These are phyloP conservation scores for Trimorus sp. DNA, from an alignment of 2,888 invertebrate genomes.

Conservation along the genomic window DNA sequence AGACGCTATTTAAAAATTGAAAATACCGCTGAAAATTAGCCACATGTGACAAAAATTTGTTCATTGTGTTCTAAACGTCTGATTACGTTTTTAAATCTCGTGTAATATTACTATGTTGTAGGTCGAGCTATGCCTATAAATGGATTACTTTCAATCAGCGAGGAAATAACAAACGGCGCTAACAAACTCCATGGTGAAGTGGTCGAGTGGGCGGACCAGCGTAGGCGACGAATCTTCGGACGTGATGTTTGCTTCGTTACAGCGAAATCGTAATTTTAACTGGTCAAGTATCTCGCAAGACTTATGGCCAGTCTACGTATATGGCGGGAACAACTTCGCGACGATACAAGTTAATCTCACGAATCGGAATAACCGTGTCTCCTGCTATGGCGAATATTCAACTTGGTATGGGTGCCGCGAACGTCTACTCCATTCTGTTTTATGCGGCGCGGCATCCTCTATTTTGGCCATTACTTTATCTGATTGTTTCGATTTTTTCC, in stretches of 20 bases:
- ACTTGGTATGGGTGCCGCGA: conserved; percentile 28
- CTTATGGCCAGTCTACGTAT: conserved; percentile 76
- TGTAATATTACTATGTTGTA: not conserved
- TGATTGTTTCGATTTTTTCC: conserved; percentile 15
- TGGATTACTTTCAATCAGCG: not conserved
- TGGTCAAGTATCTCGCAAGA: conserved; percentile 75
- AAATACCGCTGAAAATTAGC: no score
- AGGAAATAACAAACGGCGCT: conserved; percentile 48
- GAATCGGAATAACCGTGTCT: conserved; percentile 65
- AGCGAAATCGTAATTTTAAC: conserved; percentile 79
- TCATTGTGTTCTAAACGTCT: no score
- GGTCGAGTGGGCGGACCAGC: conserved; percentile 70
- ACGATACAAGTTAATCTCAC: conserved; percentile 79
- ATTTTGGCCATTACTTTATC: conserved; percentile 33
- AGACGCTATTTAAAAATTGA: no score
- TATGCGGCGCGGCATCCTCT: conserved; percentile 10
- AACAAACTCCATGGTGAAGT: conserved; percentile 64
- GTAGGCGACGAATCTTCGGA: conserved; percentile 70
- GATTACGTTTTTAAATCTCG: no score
- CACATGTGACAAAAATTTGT: no score
- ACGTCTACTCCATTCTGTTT: conserved; percentile 56
- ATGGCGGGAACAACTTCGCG: conserved; percentile 73
- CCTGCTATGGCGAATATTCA: conserved; percentile 49
- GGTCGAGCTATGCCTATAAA: not conserved
- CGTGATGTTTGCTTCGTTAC: conserved; percentile 69